Evolutionary conservation across 2,113 vertebrate genomes (phyloP), one percentile per base, ranked within the genome.

Genomic region (Calyptommatus sinebrachiatus): DNA sequence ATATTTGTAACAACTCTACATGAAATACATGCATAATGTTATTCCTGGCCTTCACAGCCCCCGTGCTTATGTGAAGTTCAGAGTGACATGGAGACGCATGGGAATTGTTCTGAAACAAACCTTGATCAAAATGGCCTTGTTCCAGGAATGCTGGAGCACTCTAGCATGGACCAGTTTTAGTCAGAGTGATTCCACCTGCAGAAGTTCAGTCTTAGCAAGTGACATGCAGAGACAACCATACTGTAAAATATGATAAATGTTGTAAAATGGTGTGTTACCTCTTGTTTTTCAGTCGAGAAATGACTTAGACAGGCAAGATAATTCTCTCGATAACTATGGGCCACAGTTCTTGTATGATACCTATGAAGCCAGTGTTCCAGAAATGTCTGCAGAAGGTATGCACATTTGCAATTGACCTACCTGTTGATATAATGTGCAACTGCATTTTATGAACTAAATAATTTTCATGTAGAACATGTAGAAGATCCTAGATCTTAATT

Each of bases 351-450:
- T 96, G 88, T 94, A 97, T 76, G 97, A 94, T 85, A 97, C 97
- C 11, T 99, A 99, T 86, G 89, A 94, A 79, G 96, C 96, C 86
- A 95, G 91, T 83, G 94, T 99, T 86, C 96, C 97, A 3, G 98
- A 99, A 91, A 99, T 99, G 98, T 97, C 96, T 81, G 95, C 96
- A 80, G 91, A 91, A 67, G 98, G 98, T 99, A 97, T 1, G 26
- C 1, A 63, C 16, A 57, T 18, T 78, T 72, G 7, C 45, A 75
- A 20, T 75, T 68, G 45, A 4, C 18, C 21, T 7, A 63, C 5
- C 45, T 60, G 7, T 3, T 14, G 12, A 31, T 29, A 11, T 31
- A 26, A 9, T 21, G 7, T 68, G 62, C 73, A 8, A 62, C 29
- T 70, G 22, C 41, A 21, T 67, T 46, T 84, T 26, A n/a, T 18